Percentiles rank a stretch among this genome's conserved stretches.
These are phyloP conservation scores for Willisornis vidua DNA, from an alignment of 2,113 vertebrate species.

Conservation along the genomic window DNA sequence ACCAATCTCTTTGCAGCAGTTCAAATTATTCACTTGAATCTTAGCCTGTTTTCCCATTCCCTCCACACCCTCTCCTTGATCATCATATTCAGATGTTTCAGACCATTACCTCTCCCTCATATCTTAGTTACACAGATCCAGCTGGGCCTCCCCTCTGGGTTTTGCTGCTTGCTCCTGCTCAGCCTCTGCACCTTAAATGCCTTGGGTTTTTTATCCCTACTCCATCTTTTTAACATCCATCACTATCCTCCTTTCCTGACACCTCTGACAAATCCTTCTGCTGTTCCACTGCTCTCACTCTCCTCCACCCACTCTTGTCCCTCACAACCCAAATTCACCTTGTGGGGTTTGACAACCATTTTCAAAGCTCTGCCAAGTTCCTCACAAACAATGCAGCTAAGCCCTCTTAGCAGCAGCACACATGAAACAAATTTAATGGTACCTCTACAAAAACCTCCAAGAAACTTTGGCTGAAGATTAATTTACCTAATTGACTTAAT, in stretches of 20 bases:
- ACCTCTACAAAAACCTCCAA: not conserved
- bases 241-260: not conserved
- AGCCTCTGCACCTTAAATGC: slow-evolving; percentile 9
- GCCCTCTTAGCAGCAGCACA: not conserved
- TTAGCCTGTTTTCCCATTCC: slow-evolving; percentile 16
- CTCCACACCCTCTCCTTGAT: not conserved
- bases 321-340: slow-evolving; percentile 15
- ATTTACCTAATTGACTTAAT: slow-evolving; percentile 11
- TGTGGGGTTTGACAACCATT: not conserved
- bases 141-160: slow-evolving; percentile 13
- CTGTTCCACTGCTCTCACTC: not conserved
- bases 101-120: slow-evolving; percentile 12
- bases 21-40: slow-evolving; percentile 15
- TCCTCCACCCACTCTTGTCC: not conserved
- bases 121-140: slow-evolving; percentile 32
- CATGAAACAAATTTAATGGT: not conserved
- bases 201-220: not conserved
- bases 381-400: not conserved
- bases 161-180: slow-evolving; percentile 11
- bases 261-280: slow-evolving; percentile 20
- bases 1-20: not conserved
- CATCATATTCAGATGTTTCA: slow-evolving; percentile 27
- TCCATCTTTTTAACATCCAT: not conserved
- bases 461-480: not conserved
- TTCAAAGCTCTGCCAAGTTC: not conserved